Evolutionary conservation across 2,113 vertebrate species (phyloP).

Genomic region (Columba janthina): DNA sequence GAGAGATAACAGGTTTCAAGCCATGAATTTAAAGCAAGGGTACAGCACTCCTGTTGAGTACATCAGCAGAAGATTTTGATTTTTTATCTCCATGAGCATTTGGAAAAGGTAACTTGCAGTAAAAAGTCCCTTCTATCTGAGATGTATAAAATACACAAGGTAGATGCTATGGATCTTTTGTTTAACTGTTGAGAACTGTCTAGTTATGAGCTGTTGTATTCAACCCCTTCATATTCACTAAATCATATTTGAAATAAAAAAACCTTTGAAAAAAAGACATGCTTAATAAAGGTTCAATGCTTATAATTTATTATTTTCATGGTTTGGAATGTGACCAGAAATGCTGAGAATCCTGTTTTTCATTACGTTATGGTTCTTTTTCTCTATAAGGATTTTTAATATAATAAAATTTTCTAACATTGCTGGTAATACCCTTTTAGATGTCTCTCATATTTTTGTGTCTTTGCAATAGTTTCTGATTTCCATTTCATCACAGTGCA

Average conservation of each 20-base stretch:
- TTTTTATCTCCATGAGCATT: not conserved
- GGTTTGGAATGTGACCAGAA: not conserved
- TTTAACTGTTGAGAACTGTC: not conserved
- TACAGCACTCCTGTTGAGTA: not conserved
- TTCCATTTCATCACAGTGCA: not conserved
- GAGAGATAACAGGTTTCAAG: not conserved
- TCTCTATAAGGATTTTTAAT: not conserved
- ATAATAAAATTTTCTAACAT: not conserved
- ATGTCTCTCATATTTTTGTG: not conserved
- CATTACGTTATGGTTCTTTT: not conserved
- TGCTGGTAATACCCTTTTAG: not conserved
- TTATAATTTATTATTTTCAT: not conserved
- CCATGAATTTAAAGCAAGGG: not conserved
- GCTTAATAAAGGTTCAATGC: not conserved
- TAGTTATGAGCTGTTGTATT: not conserved
- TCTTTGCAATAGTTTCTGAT: not conserved
- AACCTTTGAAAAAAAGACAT: not conserved
- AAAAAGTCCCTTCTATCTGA: not conserved
- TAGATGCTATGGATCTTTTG: not conserved
- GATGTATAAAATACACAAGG: not conserved
- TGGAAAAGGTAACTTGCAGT: not conserved
- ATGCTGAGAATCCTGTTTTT: not conserved
- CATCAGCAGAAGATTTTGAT: not conserved
- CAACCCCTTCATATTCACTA: not conserved
- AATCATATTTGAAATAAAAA: not conserved